Base-by-base conservation (phyloP, 2,797 vertebrate genomes). In the Melanotaenia pygmaea region DNA sequence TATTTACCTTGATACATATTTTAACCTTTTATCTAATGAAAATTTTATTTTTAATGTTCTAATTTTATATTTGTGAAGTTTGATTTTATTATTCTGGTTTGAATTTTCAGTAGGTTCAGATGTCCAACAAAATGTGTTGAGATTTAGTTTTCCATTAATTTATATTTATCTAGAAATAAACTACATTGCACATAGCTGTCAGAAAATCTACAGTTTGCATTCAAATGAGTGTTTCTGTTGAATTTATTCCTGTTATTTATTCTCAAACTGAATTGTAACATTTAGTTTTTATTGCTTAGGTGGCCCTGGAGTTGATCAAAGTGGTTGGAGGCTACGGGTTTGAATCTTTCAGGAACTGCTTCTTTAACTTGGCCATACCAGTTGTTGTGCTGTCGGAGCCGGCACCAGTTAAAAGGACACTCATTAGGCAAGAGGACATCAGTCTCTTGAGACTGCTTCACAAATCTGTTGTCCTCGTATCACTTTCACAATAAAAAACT, bases 341-440 rank as follows among this genome's bases (percentile, higher is more conserved):
- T 88, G 96, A 97, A 71, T 96, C 95, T 3, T 97, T 96, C 83
- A 99, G 95, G 89, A 99, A 99, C 93, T 99, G 98, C 92, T 99
- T 99, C 89, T 96, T 99, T 73, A 99, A 99, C 88, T 89, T 99
- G 92, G 98, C 98, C 84, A 97, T 99, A 93, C 98, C 98, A 66
- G 95, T 99, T 5, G 90, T 98, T 82, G 97, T 99, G 78, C 94
- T 98, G 69, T 98, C 97, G 12, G 97, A 99, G 91, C 95, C 96
- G 2, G 96, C 97, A 40, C 94, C 92, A 73, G 96, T 99, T 47
- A 97, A 95, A 91, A 96, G 90, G 90, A 95, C 95, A 0, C 94
- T 94, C 89, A 99, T 99, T 91, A 97, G 97, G 98, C 99, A 93
- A 62, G 86, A 7, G 18, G 22, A 38, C 20, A 20, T 18, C 37